A percentile compares a stretch with the other conserved stretches of the same genome.
These are phyloP conservation scores for Ctenodactylus gundi DNA, from an alignment of 2,113 vertebrate species.

Conservation along the genomic window DNA sequence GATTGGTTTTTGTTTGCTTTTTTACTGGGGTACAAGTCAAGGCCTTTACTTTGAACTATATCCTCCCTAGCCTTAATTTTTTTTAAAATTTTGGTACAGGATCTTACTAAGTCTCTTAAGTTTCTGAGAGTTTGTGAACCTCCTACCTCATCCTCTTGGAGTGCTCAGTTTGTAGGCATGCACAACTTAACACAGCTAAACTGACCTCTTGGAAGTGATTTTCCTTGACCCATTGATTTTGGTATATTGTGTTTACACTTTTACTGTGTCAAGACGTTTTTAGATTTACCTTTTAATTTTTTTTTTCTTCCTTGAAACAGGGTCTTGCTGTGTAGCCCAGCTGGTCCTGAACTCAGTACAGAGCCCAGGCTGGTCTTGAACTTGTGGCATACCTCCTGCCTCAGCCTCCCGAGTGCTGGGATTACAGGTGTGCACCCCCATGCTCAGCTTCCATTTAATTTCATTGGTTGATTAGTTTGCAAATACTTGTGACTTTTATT, in stretches of 20 bases:
- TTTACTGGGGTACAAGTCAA: background rate
- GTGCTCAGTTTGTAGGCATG: background rate
- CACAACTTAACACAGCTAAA: background rate
- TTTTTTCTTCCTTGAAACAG: too few species aligned
- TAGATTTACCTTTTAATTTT: background rate
- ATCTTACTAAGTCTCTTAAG: background rate
- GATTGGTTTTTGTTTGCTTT: too few species aligned
- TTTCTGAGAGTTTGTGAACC: background rate
- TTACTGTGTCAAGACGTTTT: background rate
- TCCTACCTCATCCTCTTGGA: background rate
- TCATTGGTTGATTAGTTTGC: background rate
- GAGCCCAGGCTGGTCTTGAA: too few species aligned
- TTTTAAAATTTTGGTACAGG: too few species aligned
- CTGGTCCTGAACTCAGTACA: too few species aligned
- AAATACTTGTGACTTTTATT: background rate
- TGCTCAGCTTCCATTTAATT: too few species aligned
- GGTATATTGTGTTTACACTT: background rate
- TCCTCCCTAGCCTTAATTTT: background rate
- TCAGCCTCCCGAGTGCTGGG: too few species aligned
- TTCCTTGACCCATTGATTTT: background rate
- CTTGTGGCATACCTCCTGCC: too few species aligned
- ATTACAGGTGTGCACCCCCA: too few species aligned
- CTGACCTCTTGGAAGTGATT: background rate
- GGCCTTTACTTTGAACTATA: background rate
- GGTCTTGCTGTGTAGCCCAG: too few species aligned